Evolutionary conservation across 2,888 invertebrate genomes (phyloP), one percentile per base, ranked within the genome.

Genomic region (Tetramorium bicarinatum): DNA sequence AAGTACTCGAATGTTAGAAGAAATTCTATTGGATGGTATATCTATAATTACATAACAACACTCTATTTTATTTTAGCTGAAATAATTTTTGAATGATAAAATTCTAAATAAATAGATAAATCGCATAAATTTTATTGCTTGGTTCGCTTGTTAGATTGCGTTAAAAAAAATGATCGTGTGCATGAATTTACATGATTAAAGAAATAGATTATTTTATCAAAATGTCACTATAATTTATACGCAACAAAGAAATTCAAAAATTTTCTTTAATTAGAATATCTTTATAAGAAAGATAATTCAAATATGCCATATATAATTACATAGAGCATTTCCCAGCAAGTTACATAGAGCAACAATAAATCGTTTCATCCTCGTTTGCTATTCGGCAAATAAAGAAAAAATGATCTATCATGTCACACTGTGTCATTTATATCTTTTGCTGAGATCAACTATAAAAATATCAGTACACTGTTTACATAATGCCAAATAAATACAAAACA

Each of bases 401-500:
- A 34, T 34, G 29, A 34, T 34, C 29, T 4, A 34, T 4, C 29
- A 34, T 34, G 29, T 34, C 0, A 34, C 4, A 34, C 3, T 34
- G 3, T 34, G 29, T 34, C 4, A 34, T 4, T 34, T 34, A 34
- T 34, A 34, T 34, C 29, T 34, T 34, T 34, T 4, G 29, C 29
- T 29, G 29, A 34, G 29, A 34, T 34, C 4, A 34, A 4, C 29
- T 34, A 34, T 34, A 34, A 4, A 54, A 54, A 54, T 18, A 18
- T 34, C 15, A 25, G 44, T 47, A 66, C 2, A 15, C 29, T 18
- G 11, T 13, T 4, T 18, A 71, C 66, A 82, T 49, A 47, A 61
- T 69, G 41, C 47, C 29, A 52, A 8, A 62, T 76, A 64, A 25
- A 52, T 72, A 62, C 34, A n/a, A n/a, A n/a, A 79, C 59, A 84